Evolutionary conservation across 2,113 vertebrate genomes (phyloP), one percentile per base, ranked within the genome.

Genomic region (Reinhardtius hippoglossoides): DNA sequence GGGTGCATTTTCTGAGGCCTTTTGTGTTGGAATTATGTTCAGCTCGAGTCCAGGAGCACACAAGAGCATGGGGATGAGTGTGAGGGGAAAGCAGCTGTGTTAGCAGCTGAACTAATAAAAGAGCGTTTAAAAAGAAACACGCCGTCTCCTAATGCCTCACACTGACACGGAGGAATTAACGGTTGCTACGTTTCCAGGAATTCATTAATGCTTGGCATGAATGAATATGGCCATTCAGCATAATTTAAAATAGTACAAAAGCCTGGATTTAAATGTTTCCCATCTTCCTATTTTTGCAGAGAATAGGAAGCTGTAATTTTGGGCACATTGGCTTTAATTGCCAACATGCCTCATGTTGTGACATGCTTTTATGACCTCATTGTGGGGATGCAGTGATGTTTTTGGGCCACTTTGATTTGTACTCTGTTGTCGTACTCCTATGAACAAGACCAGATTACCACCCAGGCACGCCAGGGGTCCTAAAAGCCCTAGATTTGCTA

Each of bases 1-100:
- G 78, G 16, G 82, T 85, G 85, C 81, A 74, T 81, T 79, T 89
- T 82, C 75, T 59, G 50, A 6, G 59, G 50, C 54, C 71, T 55
- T 87, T 91, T 90, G 79, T 88, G 75, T 63, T 70, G 88, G 88
- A 88, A 89, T 91, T 83, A 81, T 85, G 86, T 85, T 73, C 31
- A 78, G 77, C 71, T n/a, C 24, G 64, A 81, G 80, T 78, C 75
- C 35, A 61, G 58, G 59, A 85, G 80, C 64, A 56, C 48, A 35
- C 52, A n/a, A 24, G 31, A 83, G 80, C 52, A 58, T 48, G 35
- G 69, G 71, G 60, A 78, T 74, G 71, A 68, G 70, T 5, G 13
- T 56, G 61, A 16, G 56, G 73, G 73, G 67, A 67, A 85, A 86
- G 69, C 84, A 85, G 83, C 68, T 85, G 81, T 84, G 71, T 76